Conservation (phyloP, 30 jellyfish, hydroid and myxozoan species). For the Aurelia aurita complex sp. Pacific region DNA sequence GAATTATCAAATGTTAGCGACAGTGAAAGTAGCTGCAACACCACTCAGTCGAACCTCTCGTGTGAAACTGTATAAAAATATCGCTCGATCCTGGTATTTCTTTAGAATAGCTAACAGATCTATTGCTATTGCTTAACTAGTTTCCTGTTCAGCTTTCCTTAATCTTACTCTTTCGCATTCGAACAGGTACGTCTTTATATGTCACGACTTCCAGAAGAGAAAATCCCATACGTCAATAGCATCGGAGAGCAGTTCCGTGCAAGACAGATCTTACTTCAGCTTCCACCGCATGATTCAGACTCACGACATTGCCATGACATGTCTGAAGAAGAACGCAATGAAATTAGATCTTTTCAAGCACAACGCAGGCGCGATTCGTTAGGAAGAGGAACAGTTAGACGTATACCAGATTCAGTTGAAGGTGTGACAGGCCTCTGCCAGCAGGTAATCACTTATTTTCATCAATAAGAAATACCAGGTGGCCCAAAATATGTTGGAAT, state of each 20-base stretch:
- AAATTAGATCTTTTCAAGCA: conserved; percentile 75
- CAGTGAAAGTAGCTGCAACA: background rate
- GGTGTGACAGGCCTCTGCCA: conserved; percentile 92
- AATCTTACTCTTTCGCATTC: too few relatives aligned
- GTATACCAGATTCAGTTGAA: conserved; percentile 74
- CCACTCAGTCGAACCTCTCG: too few relatives aligned
- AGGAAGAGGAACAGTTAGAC: conserved; percentile 89
- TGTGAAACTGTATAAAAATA: too few relatives aligned
- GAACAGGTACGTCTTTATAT: conserved; percentile 83
- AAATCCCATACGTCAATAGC: conserved; percentile 91
- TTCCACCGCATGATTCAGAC: conserved; percentile 97
- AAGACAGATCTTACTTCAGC: conserved; percentile 80
- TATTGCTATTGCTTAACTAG: background rate
- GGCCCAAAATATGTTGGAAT: too few relatives aligned
- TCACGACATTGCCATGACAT: conserved; percentile 86
- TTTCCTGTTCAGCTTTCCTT: background rate
- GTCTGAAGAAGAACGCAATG: conserved; percentile 89
- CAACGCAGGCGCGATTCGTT: conserved; percentile 88
- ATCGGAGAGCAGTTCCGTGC: conserved; percentile 93
- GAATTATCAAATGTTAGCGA: too few relatives aligned
- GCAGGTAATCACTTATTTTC: conserved; percentile 57
- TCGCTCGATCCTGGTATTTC: too few relatives aligned
- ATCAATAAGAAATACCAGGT: too few relatives aligned
- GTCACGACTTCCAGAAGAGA: conserved; percentile 91
- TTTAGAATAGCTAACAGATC: too few relatives aligned